Evolutionary conservation across 1,140 invertebrate species (phyloP).

Genomic region (Drosophila kikkawai): DNA sequence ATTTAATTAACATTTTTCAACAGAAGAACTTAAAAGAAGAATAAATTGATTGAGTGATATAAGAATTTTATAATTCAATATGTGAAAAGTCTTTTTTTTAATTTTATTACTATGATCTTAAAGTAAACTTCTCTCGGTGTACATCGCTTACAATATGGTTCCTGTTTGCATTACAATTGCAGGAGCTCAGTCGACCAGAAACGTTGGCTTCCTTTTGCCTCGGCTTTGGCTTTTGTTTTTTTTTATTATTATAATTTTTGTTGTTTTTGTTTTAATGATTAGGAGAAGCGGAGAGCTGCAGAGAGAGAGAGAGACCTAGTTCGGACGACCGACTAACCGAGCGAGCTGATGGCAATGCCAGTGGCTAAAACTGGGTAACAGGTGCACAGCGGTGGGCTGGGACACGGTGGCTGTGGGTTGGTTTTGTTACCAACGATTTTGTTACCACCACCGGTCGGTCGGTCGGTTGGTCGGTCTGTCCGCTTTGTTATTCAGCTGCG

Average conservation of each 20-base stretch:
- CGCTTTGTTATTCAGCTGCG: slow-evolving; percentile 43
- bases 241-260: slow-evolving; percentile 3
- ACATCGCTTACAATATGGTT: slow-evolving; percentile 68
- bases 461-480: slow-evolving; percentile 26
- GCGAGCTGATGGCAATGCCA: slow-evolving; percentile 42
- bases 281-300: slow-evolving; percentile 11
- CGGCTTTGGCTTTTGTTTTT: slow-evolving; percentile 48
- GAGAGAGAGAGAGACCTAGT: slow-evolving; percentile 58
- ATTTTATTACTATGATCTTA: too few species aligned
- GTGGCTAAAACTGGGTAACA: slow-evolving; percentile 72
- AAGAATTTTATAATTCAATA: not conserved
- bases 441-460: slow-evolving; percentile 42
- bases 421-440: slow-evolving; percentile 37
- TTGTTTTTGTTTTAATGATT: slow-evolving; percentile 48
- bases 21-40: not conserved
- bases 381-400: slow-evolving; percentile 54
- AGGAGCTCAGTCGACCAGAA: slow-evolving; percentile 71
- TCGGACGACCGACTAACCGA: slow-evolving; percentile 75
- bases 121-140: not conserved
- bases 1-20: not conserved
- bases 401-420: slow-evolving; percentile 14
- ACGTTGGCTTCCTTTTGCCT: slow-evolving; percentile 75
- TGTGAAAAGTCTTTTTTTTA: too few species aligned
- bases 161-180: slow-evolving; percentile 78
- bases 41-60: not conserved